A percentile compares a stretch with the other conserved stretches of the same genome.
Evolutionary conservation across 2,888 invertebrate genomes (phyloP).

Genomic region (Lithosia quadra): DNA sequence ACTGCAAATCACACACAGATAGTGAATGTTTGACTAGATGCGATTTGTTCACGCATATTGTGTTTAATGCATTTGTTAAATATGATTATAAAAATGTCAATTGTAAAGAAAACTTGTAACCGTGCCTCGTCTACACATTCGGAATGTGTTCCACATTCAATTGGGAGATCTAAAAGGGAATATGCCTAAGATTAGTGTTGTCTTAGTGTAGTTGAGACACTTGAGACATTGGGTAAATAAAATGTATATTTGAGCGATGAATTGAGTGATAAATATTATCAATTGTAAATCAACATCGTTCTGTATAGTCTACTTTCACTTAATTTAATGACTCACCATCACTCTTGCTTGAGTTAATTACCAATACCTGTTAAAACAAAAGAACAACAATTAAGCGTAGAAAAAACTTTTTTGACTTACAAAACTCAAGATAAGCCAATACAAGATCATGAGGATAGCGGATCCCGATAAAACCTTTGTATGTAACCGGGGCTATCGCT

Average conservation of each 20-base stretch:
- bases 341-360: conserved; percentile 54
- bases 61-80: conserved; percentile 20
- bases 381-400: too few relatives aligned
- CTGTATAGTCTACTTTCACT: conserved; percentile 43
- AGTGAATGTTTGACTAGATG: conserved; percentile 57
- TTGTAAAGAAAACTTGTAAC: conserved; percentile 30
- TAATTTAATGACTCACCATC: conserved; percentile 68
- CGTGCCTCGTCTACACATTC: conserved; percentile 23
- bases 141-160: conserved; percentile 35
- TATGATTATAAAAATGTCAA: conserved; percentile 40
- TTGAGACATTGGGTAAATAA: conserved; percentile 38
- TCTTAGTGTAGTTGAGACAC: conserved; percentile 27
- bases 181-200: conserved; percentile 22
- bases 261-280: conserved; percentile 55
- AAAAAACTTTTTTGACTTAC: too few relatives aligned
- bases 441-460: too few relatives aligned
- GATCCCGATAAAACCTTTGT: too few relatives aligned
- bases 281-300: conserved; percentile 48
- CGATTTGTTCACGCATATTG: conserved; percentile 31
- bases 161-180: conserved; percentile 38
- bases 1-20: conserved; percentile 33
- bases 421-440: too few relatives aligned
- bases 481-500: too few relatives aligned
- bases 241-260: conserved; percentile 72
- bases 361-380: conserved; percentile 41